These are phyloP conservation scores for Hippocampus guttulatus DNA, from an alignment of 2,113 vertebrate genomes.

Conservation along the genomic window DNA sequence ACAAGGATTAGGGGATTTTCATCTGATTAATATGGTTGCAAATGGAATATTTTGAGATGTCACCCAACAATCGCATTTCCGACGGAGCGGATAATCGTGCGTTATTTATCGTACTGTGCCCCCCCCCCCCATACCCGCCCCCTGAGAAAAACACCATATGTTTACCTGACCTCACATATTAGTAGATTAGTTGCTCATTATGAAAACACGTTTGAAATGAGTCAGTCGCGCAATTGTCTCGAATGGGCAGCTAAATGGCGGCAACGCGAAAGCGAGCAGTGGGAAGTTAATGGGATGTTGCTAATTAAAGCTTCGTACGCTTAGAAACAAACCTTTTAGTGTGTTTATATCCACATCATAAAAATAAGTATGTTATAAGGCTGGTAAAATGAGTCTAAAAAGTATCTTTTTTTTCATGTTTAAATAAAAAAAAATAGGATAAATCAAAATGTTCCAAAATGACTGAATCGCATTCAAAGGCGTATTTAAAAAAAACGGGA, in stretches of 20 bases:
- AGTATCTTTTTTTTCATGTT: not conserved
- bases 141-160: conserved; percentile 54
- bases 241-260: not conserved
- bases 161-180: conserved; percentile 56
- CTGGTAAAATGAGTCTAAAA: not conserved
- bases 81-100: conserved; percentile 54
- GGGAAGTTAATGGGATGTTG: not conserved
- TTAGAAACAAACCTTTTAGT: not conserved
- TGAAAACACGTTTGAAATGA: conserved; percentile 11
- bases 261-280: not conserved
- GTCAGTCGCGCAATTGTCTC: not conserved
- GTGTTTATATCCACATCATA: not conserved
- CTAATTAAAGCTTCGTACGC: not conserved
- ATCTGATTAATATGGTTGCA: conserved; percentile 69
- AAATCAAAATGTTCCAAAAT: too few relatives aligned
- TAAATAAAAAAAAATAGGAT: too few relatives aligned
- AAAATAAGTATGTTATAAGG: not conserved
- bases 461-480: too few relatives aligned
- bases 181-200: conserved; percentile 43
- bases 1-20: conserved; percentile 65
- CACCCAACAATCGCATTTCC: conserved; percentile 59
- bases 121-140: conserved; percentile 38
- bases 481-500: too few relatives aligned
- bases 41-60: conserved; percentile 56
- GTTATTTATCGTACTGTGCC: conserved; percentile 51